These are phyloP conservation scores for Monopterus albus DNA, from an alignment of 2,113 vertebrate genomes.

Conservation along the genomic window DNA sequence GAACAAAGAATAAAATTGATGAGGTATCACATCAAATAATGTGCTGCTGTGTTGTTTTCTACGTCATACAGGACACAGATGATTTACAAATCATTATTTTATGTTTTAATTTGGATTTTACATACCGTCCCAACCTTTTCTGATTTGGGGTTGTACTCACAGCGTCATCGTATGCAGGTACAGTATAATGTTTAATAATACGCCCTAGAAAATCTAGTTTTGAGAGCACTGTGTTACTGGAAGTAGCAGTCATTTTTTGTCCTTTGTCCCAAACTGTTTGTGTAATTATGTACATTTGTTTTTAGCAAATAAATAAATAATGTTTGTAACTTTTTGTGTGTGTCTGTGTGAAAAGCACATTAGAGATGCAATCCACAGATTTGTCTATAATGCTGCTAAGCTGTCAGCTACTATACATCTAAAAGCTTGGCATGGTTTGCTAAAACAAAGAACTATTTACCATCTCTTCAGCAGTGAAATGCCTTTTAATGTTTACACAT, in stretches of 20 bases:
- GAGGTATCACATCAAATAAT: no score
- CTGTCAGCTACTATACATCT: slow-evolving; percentile 3
- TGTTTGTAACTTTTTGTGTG: no score
- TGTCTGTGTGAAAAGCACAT: neutral
- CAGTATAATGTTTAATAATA: neutral
- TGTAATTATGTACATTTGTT: neutral
- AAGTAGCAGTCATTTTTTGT: neutral
- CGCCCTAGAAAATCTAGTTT: neutral
- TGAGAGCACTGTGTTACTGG: neutral
- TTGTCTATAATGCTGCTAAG: slow-evolving; percentile 3
- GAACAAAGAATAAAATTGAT: no score
- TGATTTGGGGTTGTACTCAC: no score
- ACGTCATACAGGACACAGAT: no score
- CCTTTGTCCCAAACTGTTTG: neutral
- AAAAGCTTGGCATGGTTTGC: slow-evolving; percentile 7
- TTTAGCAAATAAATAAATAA: no score
- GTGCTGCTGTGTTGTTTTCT: no score
- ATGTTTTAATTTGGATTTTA: no score
- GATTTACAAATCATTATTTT: no score
- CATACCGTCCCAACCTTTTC: no score
- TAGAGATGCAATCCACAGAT: neutral
- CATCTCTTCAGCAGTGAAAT: slow-evolving; percentile 7
- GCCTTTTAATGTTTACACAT: slow-evolving; percentile 28
- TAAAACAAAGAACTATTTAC: slow-evolving; percentile 20
- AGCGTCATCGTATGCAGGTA: neutral